Evolutionary conservation across 2,888 invertebrate genomes (phyloP).

Genomic region (Synanthedon myopaeformis): DNA sequence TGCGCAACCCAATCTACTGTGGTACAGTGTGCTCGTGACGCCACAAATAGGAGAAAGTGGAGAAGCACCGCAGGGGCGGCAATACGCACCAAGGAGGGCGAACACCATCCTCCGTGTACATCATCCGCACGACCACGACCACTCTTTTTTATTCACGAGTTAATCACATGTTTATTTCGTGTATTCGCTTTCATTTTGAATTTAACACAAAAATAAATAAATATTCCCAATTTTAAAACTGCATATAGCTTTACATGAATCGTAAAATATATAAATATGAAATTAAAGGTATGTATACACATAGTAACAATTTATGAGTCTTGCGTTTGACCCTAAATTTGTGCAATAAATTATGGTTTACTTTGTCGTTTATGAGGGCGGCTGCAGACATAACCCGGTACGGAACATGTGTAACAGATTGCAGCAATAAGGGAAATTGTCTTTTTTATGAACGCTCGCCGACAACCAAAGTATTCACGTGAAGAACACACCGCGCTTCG

Average conservation of each 20-base stretch:
- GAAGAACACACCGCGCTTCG: constrained; percentile 17
- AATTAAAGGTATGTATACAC: constrained; percentile 18
- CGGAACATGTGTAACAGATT: constrained; percentile 67
- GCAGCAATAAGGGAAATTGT: constrained; percentile 69
- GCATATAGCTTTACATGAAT: background rate
- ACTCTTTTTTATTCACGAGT: too few relatives aligned
- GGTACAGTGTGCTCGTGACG: too few relatives aligned
- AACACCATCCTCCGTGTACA: too few relatives aligned
- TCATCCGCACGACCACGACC: too few relatives aligned
- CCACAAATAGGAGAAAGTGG: too few relatives aligned
- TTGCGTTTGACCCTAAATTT: constrained; percentile 65
- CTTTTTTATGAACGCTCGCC: constrained; percentile 64
- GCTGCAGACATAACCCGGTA: constrained; percentile 56
- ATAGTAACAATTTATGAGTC: constrained; percentile 50
- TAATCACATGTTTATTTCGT: too few relatives aligned
- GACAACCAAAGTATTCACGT: constrained; percentile 55
- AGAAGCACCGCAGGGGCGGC: too few relatives aligned
- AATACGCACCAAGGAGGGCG: too few relatives aligned
- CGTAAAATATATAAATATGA: constrained; percentile 12
- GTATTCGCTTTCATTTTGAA: too few relatives aligned
- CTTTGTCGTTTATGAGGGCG: constrained; percentile 69
- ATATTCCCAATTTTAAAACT: background rate
- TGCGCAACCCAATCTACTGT: too few relatives aligned
- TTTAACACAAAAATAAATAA: background rate
- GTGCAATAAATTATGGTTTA: constrained; percentile 66